These are phyloP conservation scores for Solenopsis invicta DNA, from an alignment of 1,140 invertebrate genomes.

Conservation along the genomic window DNA sequence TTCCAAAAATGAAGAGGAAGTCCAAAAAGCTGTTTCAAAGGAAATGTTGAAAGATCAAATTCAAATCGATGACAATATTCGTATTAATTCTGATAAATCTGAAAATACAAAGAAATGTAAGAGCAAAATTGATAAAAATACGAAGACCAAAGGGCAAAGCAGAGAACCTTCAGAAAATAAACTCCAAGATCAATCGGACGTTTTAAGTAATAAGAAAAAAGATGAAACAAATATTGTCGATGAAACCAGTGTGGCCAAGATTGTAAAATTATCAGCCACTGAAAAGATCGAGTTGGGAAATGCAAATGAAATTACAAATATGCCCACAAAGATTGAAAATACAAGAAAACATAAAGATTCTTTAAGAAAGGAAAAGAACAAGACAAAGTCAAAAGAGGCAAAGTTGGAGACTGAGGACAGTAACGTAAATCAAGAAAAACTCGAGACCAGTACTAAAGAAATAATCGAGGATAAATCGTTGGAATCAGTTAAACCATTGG, in stretches of 20 bases:
- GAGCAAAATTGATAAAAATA: neutral
- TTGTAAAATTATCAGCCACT: neutral
- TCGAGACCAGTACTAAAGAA: neutral
- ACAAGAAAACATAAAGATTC: neutral
- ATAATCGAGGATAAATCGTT: neutral
- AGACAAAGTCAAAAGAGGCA: constrained; percentile 13
- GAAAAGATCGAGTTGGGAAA: constrained; percentile 4
- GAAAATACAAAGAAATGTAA: constrained; percentile 37
- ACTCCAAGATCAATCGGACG: neutral
- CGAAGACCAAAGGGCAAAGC: neutral
- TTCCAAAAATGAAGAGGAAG: constrained; percentile 16
- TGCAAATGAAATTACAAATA: neutral
- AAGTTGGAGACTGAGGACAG: neutral
- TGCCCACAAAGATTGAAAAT: neutral
- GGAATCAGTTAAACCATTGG: neutral
- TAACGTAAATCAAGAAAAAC: constrained; percentile 16
- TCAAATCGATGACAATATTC: neutral
- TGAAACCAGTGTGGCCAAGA: neutral
- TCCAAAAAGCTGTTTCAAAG: neutral
- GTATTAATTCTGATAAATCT: neutral
- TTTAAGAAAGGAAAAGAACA: constrained; percentile 30
- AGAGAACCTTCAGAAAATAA: neutral
- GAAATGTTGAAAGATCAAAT: constrained; percentile 3
- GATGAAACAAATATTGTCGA: constrained; percentile 26
- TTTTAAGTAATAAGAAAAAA: constrained; percentile 1